These are phyloP conservation scores for Gortyna flavago DNA, from an alignment of 2,888 invertebrate genomes.

Conservation along the genomic window DNA sequence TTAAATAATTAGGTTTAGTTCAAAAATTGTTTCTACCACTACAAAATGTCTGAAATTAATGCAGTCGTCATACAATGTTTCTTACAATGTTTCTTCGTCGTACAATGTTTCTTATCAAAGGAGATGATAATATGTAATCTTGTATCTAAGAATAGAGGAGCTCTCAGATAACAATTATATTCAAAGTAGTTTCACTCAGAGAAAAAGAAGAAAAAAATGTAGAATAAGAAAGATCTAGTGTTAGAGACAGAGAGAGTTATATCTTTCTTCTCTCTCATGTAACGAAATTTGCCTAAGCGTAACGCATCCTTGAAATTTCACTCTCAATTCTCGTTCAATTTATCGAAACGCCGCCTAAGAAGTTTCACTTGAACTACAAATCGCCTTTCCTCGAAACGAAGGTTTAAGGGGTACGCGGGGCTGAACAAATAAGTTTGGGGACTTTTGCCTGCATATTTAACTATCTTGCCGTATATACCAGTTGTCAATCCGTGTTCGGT, in stretches of 20 bases:
- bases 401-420: neutral
- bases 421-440: neutral
- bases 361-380: neutral
- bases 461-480: slow-evolving; percentile 26
- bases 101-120: slow-evolving; percentile 39
- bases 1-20: too few relatives aligned
- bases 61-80: neutral
- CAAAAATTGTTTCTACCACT: neutral
- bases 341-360: neutral
- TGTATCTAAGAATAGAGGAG: slow-evolving; percentile 18
- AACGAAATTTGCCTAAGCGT: neutral
- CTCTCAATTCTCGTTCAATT: neutral
- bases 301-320: neutral
- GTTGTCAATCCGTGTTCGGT: slow-evolving; percentile 18
- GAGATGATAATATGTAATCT: slow-evolving; percentile 28
- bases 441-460: slow-evolving; percentile 20
- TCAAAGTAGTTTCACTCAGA: slow-evolving; percentile 2
- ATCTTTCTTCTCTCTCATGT: neutral
- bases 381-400: neutral
- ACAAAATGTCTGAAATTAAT: slow-evolving; percentile 12
- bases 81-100: too few relatives aligned
- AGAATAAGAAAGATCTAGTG: neutral
- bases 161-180: slow-evolving; percentile 23
- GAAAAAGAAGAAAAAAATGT: too few relatives aligned
- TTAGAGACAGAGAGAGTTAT: neutral